Conservation (phyloP, 2,797 vertebrate species). For the Ibycter americanus region DNA sequence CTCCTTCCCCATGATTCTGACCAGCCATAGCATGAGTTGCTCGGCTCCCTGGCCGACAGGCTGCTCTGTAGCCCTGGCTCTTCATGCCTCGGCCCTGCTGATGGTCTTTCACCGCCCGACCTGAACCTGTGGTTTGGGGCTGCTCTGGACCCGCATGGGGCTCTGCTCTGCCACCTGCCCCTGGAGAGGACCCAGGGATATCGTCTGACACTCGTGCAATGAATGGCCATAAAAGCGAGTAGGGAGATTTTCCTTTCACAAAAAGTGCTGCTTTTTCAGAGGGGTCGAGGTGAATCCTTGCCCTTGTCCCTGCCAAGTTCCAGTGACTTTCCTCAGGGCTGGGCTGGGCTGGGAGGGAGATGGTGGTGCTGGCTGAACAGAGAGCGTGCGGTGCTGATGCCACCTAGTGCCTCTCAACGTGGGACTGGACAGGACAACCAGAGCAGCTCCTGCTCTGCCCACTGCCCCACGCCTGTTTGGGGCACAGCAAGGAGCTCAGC, state of each 20-base stretch:
- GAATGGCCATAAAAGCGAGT: neutral
- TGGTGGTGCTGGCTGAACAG: neutral
- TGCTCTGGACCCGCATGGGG: neutral
- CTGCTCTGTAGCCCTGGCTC: neutral
- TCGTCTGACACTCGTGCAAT: accelerated
- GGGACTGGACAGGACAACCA: accelerated
- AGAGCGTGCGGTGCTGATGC: neutral
- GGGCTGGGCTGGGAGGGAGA: neutral
- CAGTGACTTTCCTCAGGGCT: neutral
- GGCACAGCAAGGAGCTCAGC: neutral
- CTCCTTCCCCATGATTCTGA: neutral
- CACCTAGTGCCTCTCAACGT: neutral
- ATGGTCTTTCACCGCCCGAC: neutral
- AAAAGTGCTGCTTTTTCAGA: accelerated
- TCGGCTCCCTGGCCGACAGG: neutral
- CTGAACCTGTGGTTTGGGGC: accelerated
- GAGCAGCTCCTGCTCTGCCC: neutral
- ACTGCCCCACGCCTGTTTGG: accelerated
- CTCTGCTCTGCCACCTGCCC: neutral
- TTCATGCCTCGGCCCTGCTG: neutral
- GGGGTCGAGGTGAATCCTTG: neutral
- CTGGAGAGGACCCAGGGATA: accelerated
- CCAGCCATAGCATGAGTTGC: accelerated
- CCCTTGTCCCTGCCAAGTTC: neutral
- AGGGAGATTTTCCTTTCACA: neutral